Evolutionary conservation across 2,797 vertebrate species (phyloP).

Genomic region (Enteromius fasciolatus): DNA sequence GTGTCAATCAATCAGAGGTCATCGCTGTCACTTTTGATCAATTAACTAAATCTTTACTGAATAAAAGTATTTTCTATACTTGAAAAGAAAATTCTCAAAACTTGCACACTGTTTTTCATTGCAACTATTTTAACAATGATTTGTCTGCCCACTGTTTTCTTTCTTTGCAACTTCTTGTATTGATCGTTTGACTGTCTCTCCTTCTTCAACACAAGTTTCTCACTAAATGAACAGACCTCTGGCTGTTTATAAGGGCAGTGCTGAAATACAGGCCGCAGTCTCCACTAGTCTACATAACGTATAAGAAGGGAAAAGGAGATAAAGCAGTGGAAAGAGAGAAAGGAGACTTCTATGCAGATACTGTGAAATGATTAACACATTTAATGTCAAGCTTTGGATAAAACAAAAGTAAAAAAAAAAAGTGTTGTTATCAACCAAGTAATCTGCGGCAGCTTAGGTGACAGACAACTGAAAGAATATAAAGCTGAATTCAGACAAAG

Average conservation of each 20-base stretch:
- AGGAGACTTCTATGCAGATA: neutral
- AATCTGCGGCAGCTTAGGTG: neutral
- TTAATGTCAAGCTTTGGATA: neutral
- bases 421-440: neutral
- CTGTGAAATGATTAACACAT: neutral
- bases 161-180: neutral
- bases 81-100: neutral
- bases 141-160: conserved; percentile 2
- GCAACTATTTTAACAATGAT: neutral
- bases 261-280: neutral
- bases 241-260: neutral
- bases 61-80: neutral
- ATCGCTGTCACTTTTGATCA: neutral
- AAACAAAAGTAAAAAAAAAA: neutral
- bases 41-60: neutral
- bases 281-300: neutral
- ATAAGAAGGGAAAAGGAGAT: neutral
- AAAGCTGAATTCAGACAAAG: conserved; percentile 14
- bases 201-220: neutral
- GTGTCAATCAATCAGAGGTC: neutral
- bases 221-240: neutral
- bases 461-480: conserved; percentile 3
- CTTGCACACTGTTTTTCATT: neutral
- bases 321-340: conserved; percentile 9
- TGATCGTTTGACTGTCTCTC: neutral